Evolutionary conservation across 1,140 invertebrate genomes (phyloP).

Genomic region (Daktulosphaira vitifoliae): DNA sequence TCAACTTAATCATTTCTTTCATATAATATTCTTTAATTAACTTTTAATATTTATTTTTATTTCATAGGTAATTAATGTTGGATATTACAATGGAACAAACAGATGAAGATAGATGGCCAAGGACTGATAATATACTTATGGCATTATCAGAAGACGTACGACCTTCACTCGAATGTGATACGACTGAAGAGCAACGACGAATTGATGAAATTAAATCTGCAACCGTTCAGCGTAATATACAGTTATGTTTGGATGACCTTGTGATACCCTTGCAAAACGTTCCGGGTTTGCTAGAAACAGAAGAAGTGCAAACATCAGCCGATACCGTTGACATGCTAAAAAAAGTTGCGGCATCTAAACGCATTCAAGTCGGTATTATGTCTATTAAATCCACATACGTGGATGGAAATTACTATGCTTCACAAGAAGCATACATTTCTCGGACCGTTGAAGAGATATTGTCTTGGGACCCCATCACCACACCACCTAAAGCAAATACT

Average conservation of each 20-base stretch:
- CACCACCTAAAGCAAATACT: neutral
- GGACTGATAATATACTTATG: neutral
- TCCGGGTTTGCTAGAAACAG: too few relatives aligned
- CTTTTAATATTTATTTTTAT: neutral
- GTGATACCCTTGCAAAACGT: neutral
- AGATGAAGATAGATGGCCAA: neutral
- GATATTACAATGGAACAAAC: too few relatives aligned
- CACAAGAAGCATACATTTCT: neutral
- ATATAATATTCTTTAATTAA: too few relatives aligned
- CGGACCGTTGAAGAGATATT: constrained; percentile 14
- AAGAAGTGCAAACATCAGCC: too few relatives aligned
- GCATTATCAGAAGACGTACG: neutral
- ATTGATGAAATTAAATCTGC: neutral
- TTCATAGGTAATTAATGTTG: neutral
- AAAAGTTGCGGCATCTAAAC: neutral
- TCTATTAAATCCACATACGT: neutral
- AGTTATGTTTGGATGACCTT: neutral
- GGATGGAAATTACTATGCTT: neutral
- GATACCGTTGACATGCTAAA: neutral
- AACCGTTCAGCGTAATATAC: neutral
- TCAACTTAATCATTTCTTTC: too few relatives aligned
- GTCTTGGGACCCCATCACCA: neutral
- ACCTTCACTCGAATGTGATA: neutral
- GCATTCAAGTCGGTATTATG: constrained; percentile 1
- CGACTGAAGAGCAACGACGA: neutral